Evolutionary conservation across 2,888 invertebrate species (phyloP).

Genomic region (Sinohyriopsis cumingii): DNA sequence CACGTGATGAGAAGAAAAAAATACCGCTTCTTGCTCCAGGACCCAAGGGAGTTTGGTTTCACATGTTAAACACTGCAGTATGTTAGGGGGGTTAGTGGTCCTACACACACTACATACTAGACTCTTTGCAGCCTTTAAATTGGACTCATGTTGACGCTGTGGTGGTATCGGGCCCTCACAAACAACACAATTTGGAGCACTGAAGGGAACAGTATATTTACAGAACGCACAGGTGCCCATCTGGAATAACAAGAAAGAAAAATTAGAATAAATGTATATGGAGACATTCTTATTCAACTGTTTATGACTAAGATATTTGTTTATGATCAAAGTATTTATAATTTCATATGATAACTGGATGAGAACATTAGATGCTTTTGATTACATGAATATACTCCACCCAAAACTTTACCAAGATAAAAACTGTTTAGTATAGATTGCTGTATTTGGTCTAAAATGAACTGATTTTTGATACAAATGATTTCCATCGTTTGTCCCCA

Average conservation of each 20-base stretch:
- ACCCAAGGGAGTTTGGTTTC: constrained; percentile 45
- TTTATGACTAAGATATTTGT: neutral
- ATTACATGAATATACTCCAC: too few relatives aligned
- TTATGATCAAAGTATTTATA: too few relatives aligned
- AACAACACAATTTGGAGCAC: constrained; percentile 66
- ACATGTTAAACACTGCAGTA: constrained; percentile 65
- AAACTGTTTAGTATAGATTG: too few relatives aligned
- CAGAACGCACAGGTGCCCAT: constrained; percentile 70
- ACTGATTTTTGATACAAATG: too few relatives aligned
- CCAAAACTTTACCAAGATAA: too few relatives aligned
- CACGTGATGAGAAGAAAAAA: neutral
- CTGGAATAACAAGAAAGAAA: constrained; percentile 38
- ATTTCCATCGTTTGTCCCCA: too few relatives aligned
- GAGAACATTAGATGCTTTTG: too few relatives aligned
- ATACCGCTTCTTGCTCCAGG: too few relatives aligned
- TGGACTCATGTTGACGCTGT: constrained; percentile 59
- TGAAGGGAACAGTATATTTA: constrained; percentile 69
- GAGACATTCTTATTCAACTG: neutral
- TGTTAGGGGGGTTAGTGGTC: constrained; percentile 64
- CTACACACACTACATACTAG: constrained; percentile 62
- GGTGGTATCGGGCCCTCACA: constrained; percentile 68
- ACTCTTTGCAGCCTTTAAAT: constrained; percentile 41
- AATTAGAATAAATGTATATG: neutral
- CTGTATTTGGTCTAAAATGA: too few relatives aligned
- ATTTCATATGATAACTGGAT: too few relatives aligned